phyloP scores from a whole-genome alignment of 2,113 vertebrate species.

The Istiophorus platypterus region DNA sequence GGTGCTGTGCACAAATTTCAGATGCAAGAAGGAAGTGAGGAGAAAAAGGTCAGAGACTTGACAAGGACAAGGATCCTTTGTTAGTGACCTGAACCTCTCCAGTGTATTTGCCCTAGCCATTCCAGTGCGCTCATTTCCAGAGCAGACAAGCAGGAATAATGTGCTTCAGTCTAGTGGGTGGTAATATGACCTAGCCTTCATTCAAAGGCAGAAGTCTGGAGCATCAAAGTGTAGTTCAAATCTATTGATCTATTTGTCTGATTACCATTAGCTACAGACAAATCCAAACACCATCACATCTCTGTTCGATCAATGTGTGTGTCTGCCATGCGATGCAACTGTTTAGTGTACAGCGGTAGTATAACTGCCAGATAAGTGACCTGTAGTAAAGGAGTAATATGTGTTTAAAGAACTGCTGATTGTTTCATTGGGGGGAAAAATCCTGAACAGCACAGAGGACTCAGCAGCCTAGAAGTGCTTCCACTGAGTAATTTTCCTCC shows the following conservation, averaged over 20 bases:
- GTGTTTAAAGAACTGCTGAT: constrained; percentile 41
- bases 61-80: constrained; percentile 92
- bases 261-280: constrained; percentile 80
- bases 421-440: constrained; percentile 46
- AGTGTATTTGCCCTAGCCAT: constrained; percentile 47
- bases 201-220: constrained; percentile 68
- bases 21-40: constrained; percentile 75
- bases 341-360: constrained; percentile 10
- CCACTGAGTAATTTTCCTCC: constrained; percentile 72
- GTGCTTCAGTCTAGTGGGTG: constrained; percentile 61
- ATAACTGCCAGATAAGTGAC: constrained; percentile 61
- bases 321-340: constrained; percentile 41
- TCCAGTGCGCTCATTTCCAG: constrained; percentile 51
- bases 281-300: constrained; percentile 66
- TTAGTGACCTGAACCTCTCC: constrained; percentile 83
- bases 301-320: constrained; percentile 51
- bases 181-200: constrained; percentile 74
- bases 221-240: constrained; percentile 80
- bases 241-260: constrained; percentile 80
- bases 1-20: constrained; percentile 38
- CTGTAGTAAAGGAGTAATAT: constrained; percentile 57
- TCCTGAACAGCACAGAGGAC: constrained; percentile 49
- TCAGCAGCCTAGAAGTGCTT: constrained; percentile 61
- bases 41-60: constrained; percentile 79
- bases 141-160: constrained; percentile 73